Base-by-base conservation (phyloP, 2,113 vertebrate species). In the western clawed frog (Xenopus tropicalis) region DNA sequence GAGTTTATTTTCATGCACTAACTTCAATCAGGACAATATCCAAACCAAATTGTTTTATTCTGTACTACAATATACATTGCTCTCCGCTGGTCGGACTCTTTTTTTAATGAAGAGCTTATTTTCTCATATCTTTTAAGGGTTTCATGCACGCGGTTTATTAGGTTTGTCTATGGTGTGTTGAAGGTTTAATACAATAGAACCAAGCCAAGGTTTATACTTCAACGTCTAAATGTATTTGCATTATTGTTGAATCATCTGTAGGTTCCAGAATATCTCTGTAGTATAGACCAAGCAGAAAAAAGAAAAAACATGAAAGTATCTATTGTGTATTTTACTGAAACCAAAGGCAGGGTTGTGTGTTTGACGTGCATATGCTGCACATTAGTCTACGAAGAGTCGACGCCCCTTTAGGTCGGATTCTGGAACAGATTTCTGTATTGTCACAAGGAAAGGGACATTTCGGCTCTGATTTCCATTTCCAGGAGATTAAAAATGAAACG, bases 401-500 rank as follows among this genome's bases (percentile, higher is more conserved):
- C 78, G 59, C 84, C 86, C 88, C 82, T 89, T 82, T 80, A 81
- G 82, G 84, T 82, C 81, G 82, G 82, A 82, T 86, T 85, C 88
- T 88, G 82, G 85, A 86, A 86, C 79, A 83, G 81, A 85, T 85
- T 87, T 85, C 85, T 83, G 79, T 80, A 85, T 84, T 91, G 87
- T 90, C 88, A 87, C 86, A 88, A 88, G 84, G 78, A 86, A 87
- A 87, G 86, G 89, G 92, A 88, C 88, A 85, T 88, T 91, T 88
- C 84, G 85, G 81, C 79, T 79, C 85, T 87, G 89, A 89, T 88
- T 89, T 91, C 91, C 90, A 90, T 91, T 92, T 92, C 87, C 86
- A 86, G 46, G 85, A 89, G 91, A 91, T 89, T 90, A 90, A 90
- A 61, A 48, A 86, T 88, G 88, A 94, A 91, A 93, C 90, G 86